A percentile compares a stretch with the other conserved stretches of the same genome.
Conservation (phyloP, 92 coral and sea anemone species). For the Palythoa grandiflora region DNA sequence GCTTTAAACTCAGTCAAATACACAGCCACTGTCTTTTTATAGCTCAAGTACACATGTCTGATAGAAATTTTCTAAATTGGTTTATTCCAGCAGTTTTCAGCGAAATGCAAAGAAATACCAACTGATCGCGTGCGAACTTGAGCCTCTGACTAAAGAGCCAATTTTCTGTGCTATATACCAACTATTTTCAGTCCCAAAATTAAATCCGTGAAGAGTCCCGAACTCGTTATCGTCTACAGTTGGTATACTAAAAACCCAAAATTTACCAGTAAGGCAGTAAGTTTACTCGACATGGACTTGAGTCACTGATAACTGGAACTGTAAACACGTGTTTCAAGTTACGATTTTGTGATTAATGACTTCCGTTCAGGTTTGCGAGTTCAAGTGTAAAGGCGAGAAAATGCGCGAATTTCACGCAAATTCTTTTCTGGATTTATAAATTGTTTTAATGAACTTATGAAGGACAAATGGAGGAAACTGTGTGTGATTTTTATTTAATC, state of each 20-base stretch:
- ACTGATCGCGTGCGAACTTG: neutral
- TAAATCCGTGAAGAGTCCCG: no score
- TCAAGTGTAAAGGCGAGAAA: neutral
- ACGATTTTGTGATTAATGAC: neutral
- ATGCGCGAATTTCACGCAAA: neutral
- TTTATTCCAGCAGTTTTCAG: slow-evolving; percentile 15
- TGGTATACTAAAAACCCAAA: neutral
- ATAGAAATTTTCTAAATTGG: slow-evolving; percentile 1
- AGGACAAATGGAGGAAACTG: neutral
- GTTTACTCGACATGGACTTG: neutral
- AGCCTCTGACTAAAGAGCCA: neutral
- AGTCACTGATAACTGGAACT: neutral
- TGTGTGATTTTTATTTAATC: neutral
- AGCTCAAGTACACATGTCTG: neutral
- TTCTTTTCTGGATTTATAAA: neutral
- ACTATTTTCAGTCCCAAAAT: neutral
- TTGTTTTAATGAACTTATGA: neutral
- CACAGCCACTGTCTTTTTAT: neutral
- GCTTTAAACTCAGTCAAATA: neutral
- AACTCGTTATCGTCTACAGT: neutral
- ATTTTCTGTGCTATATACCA: neutral
- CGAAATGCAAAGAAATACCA: neutral
- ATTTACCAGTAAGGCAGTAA: neutral
- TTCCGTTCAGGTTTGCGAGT: slow-evolving; percentile 4
- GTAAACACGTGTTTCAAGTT: slow-evolving; percentile 6